Conservation (phyloP, 2,888 invertebrate species). For the Amphipoea lucens region DNA sequence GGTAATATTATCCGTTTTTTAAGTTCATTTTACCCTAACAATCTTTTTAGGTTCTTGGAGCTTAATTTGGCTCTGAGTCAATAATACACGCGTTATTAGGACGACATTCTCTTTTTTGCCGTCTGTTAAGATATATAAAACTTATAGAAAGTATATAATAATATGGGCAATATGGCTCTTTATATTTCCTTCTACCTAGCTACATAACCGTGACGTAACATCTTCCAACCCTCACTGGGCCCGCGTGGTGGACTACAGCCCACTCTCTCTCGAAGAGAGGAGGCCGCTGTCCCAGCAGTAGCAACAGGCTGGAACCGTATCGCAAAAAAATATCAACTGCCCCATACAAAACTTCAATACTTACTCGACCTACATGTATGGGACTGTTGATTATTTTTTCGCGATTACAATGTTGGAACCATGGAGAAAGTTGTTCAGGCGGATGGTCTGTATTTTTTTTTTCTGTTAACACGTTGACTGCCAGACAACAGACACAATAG, state of each 20-base stretch:
- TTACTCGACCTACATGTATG: too few species aligned
- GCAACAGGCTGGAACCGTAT: too few species aligned
- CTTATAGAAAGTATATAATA: neutral
- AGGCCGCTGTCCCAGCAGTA: neutral
- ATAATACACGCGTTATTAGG: conserved; percentile 22
- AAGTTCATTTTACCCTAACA: conserved; percentile 11
- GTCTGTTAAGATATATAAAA: neutral
- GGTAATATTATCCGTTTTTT: conserved; percentile 25
- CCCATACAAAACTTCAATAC: neutral
- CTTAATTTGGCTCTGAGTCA: conserved; percentile 27
- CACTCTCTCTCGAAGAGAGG: neutral
- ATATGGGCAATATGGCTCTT: neutral
- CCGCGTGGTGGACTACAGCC: neutral
- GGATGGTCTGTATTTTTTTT: neutral
- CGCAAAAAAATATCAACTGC: neutral
- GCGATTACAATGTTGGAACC: neutral
- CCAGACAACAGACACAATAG: too few species aligned
- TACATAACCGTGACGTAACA: neutral
- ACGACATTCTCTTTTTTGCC: neutral
- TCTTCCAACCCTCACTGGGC: neutral
- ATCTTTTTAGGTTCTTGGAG: conserved; percentile 9
- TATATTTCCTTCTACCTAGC: neutral
- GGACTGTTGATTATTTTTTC: neutral
- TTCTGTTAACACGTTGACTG: too few species aligned
- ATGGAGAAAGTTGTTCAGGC: neutral